A percentile compares a stretch with the other conserved stretches of the same genome.
These are phyloP conservation scores for Adelosebastes latens DNA, from an alignment of 2,797 vertebrate genomes.

Conservation along the genomic window DNA sequence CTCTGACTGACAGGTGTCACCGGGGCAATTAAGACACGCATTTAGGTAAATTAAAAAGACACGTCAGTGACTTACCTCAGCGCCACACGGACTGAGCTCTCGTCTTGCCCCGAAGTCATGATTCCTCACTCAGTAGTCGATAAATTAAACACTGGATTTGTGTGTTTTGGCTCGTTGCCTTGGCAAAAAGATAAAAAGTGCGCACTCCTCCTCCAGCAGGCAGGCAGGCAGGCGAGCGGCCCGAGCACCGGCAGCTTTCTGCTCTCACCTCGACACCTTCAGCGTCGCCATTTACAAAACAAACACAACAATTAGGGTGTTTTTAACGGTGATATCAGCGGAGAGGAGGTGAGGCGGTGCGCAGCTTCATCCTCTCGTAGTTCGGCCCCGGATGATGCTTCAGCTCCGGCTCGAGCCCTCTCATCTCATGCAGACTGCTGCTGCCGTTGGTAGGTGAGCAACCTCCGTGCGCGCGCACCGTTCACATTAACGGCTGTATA, in stretches of 20 bases:
- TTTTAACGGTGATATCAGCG: not conserved
- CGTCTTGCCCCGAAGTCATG: slow-evolving; percentile 90
- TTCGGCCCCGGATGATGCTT: slow-evolving; percentile 20
- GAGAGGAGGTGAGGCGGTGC: not conserved
- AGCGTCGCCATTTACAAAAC: slow-evolving; percentile 75
- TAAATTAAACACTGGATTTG: not conserved
- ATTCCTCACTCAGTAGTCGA: slow-evolving; percentile 20
- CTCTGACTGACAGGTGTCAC: slow-evolving; percentile 68
- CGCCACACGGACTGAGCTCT: slow-evolving; percentile 93
- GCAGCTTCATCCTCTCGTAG: slow-evolving; percentile 48
- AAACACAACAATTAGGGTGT: not conserved
- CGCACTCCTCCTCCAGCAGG: slow-evolving; percentile 25
- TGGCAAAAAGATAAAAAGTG: slow-evolving; percentile 23
- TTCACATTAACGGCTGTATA: not conserved
- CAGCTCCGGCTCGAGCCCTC: slow-evolving; percentile 16
- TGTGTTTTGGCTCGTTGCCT: slow-evolving; percentile 8
- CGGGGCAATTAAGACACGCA: slow-evolving; percentile 30
- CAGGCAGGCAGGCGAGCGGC: not conserved
- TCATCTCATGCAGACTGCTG: slow-evolving; percentile 3
- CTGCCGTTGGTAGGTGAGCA: slow-evolving; percentile 14
- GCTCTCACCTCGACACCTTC: slow-evolving; percentile 65
- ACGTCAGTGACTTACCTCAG: slow-evolving; percentile 85
- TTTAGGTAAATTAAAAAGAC: not conserved
- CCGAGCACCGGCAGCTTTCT: not conserved
- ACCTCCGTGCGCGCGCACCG: not conserved